Base-by-base conservation (phyloP, 2,888 invertebrate genomes). In the Archips xylosteana region DNA sequence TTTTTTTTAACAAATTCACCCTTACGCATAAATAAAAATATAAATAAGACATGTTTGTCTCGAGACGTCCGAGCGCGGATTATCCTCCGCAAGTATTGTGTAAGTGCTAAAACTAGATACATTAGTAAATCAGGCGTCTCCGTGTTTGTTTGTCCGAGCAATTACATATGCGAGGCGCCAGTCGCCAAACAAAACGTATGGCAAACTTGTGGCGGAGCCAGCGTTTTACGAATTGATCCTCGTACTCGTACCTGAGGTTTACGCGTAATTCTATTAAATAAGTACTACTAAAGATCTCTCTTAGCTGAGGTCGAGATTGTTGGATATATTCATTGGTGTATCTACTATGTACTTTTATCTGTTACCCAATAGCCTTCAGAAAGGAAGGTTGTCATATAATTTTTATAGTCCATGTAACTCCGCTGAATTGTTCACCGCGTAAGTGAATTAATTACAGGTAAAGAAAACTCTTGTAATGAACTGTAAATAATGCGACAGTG, bases 141-240 rank as follows among this genome's bases (percentile, higher is more conserved):
- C 81, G 79, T 81, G 83, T 85, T 77, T 92, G 88, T 93, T 92
- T 94, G 90, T 89, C 81, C 88, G 87, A 85, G 87, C 89, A 92
- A 93, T 92, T 92, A 94, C 90, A 88, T 84, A 87, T 79, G 81
- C 80, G 84, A 89, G 94, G 94, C 94, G 94, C 94, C 94, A 88
- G 88, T 88, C 84, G 86, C 84, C 91, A 93, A 94, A 94, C 85
- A 92, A 80, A 87, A 67, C 75, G 81, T 82, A 83, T 82, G 80
- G 84, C 82, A 82, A 85, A 87, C 83, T 88, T 83, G 80, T 63
- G 65, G 36, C n/a, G n/a, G 59, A 39, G 32, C 34, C 23, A 32
- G 57, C 57, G 39, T 39, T 63, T 61, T 62, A 62, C 51, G 36
- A 62, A 73, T 72, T 49, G 3, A 45, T 45, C 45, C 36, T 23